Percentiles rank a stretch among this genome's conserved stretches.
Conservation (phyloP, 2,888 invertebrate genomes). For the Brachynemurus nebulosus region DNA sequence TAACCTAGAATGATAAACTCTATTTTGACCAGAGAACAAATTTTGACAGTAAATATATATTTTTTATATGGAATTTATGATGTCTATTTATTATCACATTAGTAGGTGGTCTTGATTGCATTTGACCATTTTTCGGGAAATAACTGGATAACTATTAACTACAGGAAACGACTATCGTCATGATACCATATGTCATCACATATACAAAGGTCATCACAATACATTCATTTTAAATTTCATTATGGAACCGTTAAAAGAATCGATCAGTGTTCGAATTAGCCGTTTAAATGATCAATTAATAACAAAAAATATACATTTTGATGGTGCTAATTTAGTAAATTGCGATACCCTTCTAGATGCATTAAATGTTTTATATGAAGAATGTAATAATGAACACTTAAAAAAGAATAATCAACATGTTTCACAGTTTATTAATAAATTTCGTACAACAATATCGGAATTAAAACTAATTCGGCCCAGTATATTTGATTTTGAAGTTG, state of each 20-base stretch:
- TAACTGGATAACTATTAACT: no score
- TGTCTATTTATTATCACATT: no score
- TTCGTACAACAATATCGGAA: conserved; percentile 54
- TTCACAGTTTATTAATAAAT: conserved; percentile 58
- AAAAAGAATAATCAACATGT: conserved; percentile 59
- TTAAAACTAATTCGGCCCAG: conserved; percentile 55
- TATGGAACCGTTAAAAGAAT: conserved; percentile 49
- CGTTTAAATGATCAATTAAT: conserved; percentile 48
- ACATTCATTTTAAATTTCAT: no score
- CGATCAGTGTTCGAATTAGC: conserved; percentile 53
- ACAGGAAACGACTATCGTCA: no score
- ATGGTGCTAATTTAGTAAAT: conserved; percentile 32
- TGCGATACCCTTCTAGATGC: conserved; percentile 65
- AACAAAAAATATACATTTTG: conserved; percentile 29
- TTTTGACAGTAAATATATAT: no score
- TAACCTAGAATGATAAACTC: no score
- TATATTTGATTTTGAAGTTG: conserved; percentile 60
- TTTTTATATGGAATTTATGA: no score
- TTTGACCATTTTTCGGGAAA: no score
- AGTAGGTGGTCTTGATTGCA: no score
- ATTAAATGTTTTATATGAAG: conserved; percentile 61
- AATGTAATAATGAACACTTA: conserved; percentile 59
- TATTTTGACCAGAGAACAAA: no score
- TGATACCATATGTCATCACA: no score
- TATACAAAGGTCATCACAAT: no score